These are phyloP conservation scores for Leptinotarsa rubiginosa DNA, from an alignment of 2,888 invertebrate species.

Conservation along the genomic window DNA sequence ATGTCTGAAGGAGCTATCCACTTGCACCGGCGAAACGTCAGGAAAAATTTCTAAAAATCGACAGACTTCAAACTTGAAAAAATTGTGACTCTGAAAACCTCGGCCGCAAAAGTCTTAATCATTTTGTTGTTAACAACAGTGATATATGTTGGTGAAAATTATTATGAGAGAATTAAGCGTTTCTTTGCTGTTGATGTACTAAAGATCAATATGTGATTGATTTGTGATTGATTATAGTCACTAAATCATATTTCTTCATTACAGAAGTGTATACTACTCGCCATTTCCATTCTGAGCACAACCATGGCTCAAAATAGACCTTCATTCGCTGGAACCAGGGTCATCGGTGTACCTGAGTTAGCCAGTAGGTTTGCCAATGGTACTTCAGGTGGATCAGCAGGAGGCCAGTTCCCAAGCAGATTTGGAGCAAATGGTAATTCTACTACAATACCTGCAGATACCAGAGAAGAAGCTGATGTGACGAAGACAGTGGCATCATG, in stretches of 20 bases:
- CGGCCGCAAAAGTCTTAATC: too few species aligned
- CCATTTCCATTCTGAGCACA: slow-evolving; percentile 36
- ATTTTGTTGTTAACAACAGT: too few species aligned
- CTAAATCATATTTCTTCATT: slow-evolving; percentile 32
- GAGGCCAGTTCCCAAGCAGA: slow-evolving; percentile 63
- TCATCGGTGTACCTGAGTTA: slow-evolving; percentile 73
- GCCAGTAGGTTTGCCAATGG: slow-evolving; percentile 61
- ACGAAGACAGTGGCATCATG: slow-evolving; percentile 73
- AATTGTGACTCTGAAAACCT: too few species aligned
- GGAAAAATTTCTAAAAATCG: too few species aligned
- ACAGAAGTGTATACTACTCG: slow-evolving; percentile 48
- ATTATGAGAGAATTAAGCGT: too few species aligned
- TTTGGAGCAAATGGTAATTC: slow-evolving; percentile 67
- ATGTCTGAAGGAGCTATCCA: too few species aligned
- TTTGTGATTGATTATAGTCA: too few species aligned
- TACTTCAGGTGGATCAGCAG: slow-evolving; percentile 45
- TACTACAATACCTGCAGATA: slow-evolving; percentile 73
- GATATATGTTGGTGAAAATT: too few species aligned
- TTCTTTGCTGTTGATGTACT: too few species aligned
- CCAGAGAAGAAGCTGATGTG: slow-evolving; percentile 73
- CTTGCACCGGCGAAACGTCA: too few species aligned
- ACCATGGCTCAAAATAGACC: slow-evolving; percentile 71
- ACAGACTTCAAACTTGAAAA: too few species aligned
- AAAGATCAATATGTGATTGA: too few species aligned
- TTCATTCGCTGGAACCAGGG: slow-evolving; percentile 72